Evolutionary conservation across 92 coral and sea anemone species (phyloP).

Genomic region (Palythoa grandis): DNA sequence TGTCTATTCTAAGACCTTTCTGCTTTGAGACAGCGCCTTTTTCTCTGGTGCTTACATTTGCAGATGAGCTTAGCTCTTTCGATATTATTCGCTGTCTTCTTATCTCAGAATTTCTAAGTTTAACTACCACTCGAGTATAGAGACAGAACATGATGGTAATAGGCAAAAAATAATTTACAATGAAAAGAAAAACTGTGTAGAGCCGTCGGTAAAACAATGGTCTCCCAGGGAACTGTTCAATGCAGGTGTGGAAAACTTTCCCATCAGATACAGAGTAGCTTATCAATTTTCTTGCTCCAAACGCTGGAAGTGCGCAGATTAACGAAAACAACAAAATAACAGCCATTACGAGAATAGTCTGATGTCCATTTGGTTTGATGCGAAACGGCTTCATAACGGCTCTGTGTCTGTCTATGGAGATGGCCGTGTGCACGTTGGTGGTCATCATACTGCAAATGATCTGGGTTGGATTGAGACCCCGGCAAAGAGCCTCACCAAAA

Average conservation of each 20-base stretch:
- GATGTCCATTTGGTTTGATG: slow-evolving; percentile 10
- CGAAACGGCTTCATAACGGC: slow-evolving; percentile 59
- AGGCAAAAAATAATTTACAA: slow-evolving; percentile 62
- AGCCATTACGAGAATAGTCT: background rate
- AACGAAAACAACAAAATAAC: slow-evolving; percentile 42
- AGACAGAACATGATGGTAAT: slow-evolving; percentile 50
- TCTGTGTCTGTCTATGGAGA: slow-evolving; percentile 63
- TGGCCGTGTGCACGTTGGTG: slow-evolving; percentile 70
- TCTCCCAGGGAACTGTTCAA: slow-evolving; percentile 54
- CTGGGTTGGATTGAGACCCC: slow-evolving; percentile 66
- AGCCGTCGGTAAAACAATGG: slow-evolving; percentile 52
- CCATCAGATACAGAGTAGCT: slow-evolving; percentile 30
- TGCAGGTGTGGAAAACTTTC: slow-evolving; percentile 20
- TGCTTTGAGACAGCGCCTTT: slow-evolving; percentile 7
- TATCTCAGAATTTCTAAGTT: slow-evolving; percentile 52
- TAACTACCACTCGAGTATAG: slow-evolving; percentile 49
- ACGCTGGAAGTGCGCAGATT: slow-evolving; percentile 58
- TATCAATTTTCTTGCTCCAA: slow-evolving; percentile 40
- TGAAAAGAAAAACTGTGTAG: slow-evolving; percentile 66
- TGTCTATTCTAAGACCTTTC: background rate
- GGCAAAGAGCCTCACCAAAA: slow-evolving; percentile 62
- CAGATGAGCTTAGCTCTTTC: background rate
- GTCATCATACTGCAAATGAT: slow-evolving; percentile 70
- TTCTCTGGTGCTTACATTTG: background rate
- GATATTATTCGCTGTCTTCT: slow-evolving; percentile 35